These are phyloP conservation scores for Pipistrellus nathusii DNA, from an alignment of 2,797 vertebrate species.

Conservation along the genomic window DNA sequence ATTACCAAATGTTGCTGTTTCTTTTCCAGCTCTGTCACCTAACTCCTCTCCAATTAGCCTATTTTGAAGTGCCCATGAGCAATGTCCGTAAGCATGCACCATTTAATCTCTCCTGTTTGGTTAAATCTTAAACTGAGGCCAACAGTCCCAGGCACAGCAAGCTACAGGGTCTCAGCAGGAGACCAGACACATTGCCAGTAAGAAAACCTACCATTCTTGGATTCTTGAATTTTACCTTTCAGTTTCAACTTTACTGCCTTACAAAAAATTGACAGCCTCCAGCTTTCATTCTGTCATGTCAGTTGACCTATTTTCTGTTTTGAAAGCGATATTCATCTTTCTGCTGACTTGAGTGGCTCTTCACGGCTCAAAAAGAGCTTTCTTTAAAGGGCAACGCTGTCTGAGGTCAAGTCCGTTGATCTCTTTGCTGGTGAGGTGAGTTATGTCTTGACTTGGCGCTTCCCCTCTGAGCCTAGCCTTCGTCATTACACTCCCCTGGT, in stretches of 20 bases:
- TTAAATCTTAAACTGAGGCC: background rate
- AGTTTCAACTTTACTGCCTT: conserved; percentile 28
- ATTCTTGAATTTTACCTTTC: conserved; percentile 35
- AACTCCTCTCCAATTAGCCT: background rate
- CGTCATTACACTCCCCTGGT: background rate
- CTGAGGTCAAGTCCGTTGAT: background rate
- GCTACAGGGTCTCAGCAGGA: background rate
- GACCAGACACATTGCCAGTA: background rate
- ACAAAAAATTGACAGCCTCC: background rate
- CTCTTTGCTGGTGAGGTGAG: background rate
- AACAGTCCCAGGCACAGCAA: background rate
- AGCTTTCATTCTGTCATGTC: conserved; percentile 20
- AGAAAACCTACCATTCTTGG: background rate
- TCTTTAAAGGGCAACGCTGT: conserved; percentile 17
- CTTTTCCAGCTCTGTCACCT: background rate
- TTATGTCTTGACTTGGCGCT: background rate
- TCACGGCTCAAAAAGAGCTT: background rate
- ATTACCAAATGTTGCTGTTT: background rate
- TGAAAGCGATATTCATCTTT: conserved; percentile 52
- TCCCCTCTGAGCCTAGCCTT: background rate
- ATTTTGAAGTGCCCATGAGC: background rate
- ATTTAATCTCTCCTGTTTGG: conserved; percentile 5
- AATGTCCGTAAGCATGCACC: background rate
- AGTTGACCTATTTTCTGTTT: conserved; percentile 65
- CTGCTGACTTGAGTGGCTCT: background rate